These are phyloP conservation scores for Oncorhynchus masou DNA, from an alignment of 2,113 vertebrate species.

Conservation along the genomic window DNA sequence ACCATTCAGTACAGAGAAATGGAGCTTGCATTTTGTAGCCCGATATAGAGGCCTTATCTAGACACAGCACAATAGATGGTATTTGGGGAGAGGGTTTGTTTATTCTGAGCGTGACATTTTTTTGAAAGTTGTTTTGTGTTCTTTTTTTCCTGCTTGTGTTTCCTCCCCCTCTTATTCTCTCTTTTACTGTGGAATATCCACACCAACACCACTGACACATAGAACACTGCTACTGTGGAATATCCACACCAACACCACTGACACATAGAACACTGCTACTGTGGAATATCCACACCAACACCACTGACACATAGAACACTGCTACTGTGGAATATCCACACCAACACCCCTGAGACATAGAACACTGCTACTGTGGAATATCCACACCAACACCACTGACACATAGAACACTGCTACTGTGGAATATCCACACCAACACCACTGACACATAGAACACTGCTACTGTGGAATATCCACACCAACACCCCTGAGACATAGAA, in stretches of 20 bases:
- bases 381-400: too few relatives aligned
- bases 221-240: too few relatives aligned
- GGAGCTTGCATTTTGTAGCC: conserved; percentile 71
- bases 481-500: too few relatives aligned
- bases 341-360: conserved; percentile 25
- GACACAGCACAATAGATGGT: conserved; percentile 77
- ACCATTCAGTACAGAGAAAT: conserved; percentile 77
- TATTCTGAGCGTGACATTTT: conserved; percentile 71
- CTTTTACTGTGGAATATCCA: conserved; percentile 1
- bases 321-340: background rate
- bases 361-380: too few relatives aligned
- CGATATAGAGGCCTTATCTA: conserved; percentile 78
- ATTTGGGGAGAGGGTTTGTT: conserved; percentile 72
- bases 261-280: too few relatives aligned
- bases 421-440: too few relatives aligned
- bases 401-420: too few relatives aligned
- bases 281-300: too few relatives aligned
- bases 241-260: too few relatives aligned
- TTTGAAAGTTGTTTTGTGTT: conserved; percentile 65
- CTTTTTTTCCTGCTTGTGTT: conserved; percentile 31
- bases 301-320: background rate
- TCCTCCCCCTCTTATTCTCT: conserved; percentile 32
- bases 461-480: too few relatives aligned
- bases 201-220: too few relatives aligned
- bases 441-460: too few relatives aligned